Percentiles rank a stretch among this genome's conserved stretches.
Conservation (phyloP, 64 coral and sea anemone genomes). For the Actinia tenebrosa region DNA sequence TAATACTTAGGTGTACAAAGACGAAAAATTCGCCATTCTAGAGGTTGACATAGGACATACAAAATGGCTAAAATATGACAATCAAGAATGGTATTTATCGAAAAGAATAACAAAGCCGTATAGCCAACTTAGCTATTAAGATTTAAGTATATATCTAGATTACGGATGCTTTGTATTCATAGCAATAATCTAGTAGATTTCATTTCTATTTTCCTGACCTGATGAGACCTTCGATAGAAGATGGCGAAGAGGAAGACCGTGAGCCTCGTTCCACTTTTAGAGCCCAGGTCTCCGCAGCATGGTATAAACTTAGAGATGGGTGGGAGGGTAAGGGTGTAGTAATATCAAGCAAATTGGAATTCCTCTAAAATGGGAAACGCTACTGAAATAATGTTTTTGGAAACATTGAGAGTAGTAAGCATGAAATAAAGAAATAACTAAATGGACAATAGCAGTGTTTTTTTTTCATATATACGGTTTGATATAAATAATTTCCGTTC, state of each 20-base stretch:
- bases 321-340: no score
- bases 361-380: no score
- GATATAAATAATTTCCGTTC: not conserved
- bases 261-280: conserved; percentile 24
- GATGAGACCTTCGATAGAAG: conserved; percentile 23
- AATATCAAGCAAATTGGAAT: not conserved
- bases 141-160: not conserved
- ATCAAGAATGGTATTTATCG: not conserved
- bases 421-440: no score
- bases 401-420: no score
- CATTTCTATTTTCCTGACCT: conserved; percentile 15
- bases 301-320: no score
- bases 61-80: not conserved
- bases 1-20: not conserved
- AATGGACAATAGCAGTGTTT: not conserved
- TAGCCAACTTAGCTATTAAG: not conserved
- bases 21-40: not conserved
- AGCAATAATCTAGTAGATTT: not conserved
- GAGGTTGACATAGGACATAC: not conserved
- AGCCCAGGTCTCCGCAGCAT: not conserved
- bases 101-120: not conserved
- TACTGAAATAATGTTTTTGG: no score
- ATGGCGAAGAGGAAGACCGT: conserved; percentile 36
- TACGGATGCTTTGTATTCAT: not conserved
- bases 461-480: not conserved